Base-by-base conservation (phyloP, 2,888 invertebrate species). In the Meganola albula region DNA sequence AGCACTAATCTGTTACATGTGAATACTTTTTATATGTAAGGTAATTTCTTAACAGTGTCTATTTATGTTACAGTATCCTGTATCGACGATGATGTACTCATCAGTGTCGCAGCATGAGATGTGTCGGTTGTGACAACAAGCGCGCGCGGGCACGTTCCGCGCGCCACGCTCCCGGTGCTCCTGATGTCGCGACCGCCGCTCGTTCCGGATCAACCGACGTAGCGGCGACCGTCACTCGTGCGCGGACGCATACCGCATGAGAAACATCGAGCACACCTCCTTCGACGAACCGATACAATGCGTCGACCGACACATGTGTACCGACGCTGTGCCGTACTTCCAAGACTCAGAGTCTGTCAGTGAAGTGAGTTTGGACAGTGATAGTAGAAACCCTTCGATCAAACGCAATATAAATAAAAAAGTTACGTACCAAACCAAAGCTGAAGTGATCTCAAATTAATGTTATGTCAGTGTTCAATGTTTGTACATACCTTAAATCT, bases 41-140 rank as follows among this genome's bases (percentile, higher is more conserved):
- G n/a, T n/a, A n/a, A n/a, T n/a, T n/a, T n/a, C n/a, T 43, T 29
- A 31, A 21, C 45, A 43, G 40, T 18, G 6, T 9, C 14, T 21
- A 33, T 45, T 42, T 44, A 27, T 28, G 27, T 73, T 73, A 8
- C 85, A 88, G 87, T 88, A 88, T 47, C 86, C 85, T 12, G 82
- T 87, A 32, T 66, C 85, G n/a, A 76, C 85, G 35, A 85, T 85
- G 85, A 87, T 86, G 78, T 90, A 90, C 64, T 88, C 90, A 9
- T 90, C 90, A 23, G 90, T 90, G 40, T 87, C 89, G 22, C 90
- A 90, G 60, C 90, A 90, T 53, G 90, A 90, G 65, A 86, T 90
- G 74, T 90, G 89, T 66, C 87, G 89, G n/a, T 89, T 90, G 88
- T 90, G 90, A 90, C 90, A 88, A 49, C 88, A 88, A 57, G 85